Evolutionary conservation across 2,888 invertebrate species (phyloP), one percentile per base, ranked within the genome.

Genomic region (Caenorhabditis panamensis): DNA sequence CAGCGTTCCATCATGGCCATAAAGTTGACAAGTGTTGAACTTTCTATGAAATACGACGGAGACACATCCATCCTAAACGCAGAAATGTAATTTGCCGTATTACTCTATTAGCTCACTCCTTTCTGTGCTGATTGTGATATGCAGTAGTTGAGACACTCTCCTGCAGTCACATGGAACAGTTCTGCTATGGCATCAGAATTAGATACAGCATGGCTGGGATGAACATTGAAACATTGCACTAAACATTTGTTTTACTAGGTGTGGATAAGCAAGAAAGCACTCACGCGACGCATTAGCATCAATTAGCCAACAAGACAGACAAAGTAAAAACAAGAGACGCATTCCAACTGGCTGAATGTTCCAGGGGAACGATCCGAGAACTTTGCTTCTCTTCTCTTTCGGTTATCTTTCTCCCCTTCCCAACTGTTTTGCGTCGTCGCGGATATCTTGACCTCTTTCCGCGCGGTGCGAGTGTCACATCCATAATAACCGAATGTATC

Each of bases 11-110:
- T 83, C 83, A 36, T 85, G 85, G 6, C 82, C 82, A 54, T 84
- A 85, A 6, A 85, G 59, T 56, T 89, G 89, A 61, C 89, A 89
- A 0, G 88, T 89, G 9, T 82, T 83, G 66, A 86, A 87, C 26
- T 86, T 83, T 56, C 82, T 83, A 44, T 89, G 89, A 72, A 87
- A 89, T 5, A 89, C 89, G 3, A 89, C 84, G 0, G 87, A 85
- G 6, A 82, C 79, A 80, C 89, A 89, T 9, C 83, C 85, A 54
- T 85, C 85, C 88, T 88, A 26, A 47, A 47, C 2, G 31, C n/a
- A 59, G 6, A 9, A 36, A 36, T 4, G 5, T 53, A 37, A 51
- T 26, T 28, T 18, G 22, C 4, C n/a, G n/a, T 13, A 28, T 31
- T 26, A 37, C 24, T 18, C 11, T 53, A 18, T 61, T 18, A 51